Base-by-base conservation (phyloP, 2,888 invertebrate genomes). In the Sclerodermus sp. region DNA sequence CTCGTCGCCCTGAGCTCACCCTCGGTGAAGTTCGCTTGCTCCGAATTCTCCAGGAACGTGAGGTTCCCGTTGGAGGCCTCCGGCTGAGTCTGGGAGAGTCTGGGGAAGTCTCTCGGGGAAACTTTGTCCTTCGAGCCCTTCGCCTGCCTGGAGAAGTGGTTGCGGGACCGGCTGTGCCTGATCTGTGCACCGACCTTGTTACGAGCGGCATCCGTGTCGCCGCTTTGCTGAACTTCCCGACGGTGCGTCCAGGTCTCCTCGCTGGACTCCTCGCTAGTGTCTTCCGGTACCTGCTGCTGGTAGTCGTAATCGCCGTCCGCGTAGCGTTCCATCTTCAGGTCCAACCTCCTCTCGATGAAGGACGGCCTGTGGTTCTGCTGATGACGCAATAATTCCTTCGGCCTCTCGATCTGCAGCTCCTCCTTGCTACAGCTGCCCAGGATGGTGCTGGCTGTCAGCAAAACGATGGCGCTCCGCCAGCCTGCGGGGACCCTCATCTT, bases 121-220 rank as follows among this genome's bases (percentile, higher is more conserved):
- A 3, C 36, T 23, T 8, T 23, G 4, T 23, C 23, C 23, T 23
- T 23, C 4, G 23, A 23, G 23, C 8, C 30, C 34, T 53, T 59
- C 1, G 44, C 34, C 49, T 68, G 62, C 17, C 72, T 58, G 0
- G 51, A 54, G 10, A 78, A 69, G 51, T 79, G 76, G 36, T 60
- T 71, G 6, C 80, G 68, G 1, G 82, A 82, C 42, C 81, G 73
- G 15, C 81, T 73, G 62, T 82, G 83, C 34, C 83, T 76, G 53
- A 82, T 82, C 55, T 68, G 66, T 8, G 68, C 54, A 8, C 58
- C 71, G 41, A 66, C 55, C 14, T 41, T 60, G 18, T 57, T 59
- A 42, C 59, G 18, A 12, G 2, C 4, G 23, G 5, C 16, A 18
- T 15, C 12, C 2, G 12, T 17, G 13, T 23, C 15, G 37, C 49